Evolutionary conservation across 2,888 invertebrate genomes (phyloP).

Genomic region (Rhimphoctona megacephalus): DNA sequence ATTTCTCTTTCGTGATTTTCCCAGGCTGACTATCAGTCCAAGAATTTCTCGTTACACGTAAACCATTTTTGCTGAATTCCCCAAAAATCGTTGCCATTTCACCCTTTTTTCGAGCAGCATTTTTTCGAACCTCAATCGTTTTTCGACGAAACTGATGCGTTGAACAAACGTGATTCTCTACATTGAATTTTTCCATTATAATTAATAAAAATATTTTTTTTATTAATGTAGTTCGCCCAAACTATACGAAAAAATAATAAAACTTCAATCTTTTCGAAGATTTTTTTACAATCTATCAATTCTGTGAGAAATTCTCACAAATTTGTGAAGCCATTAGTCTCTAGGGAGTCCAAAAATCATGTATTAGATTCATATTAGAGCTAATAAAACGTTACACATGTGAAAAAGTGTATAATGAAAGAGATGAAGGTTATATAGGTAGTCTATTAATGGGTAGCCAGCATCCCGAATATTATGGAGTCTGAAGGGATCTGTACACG

Average conservation of each 20-base stretch:
- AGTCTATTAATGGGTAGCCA: constrained; percentile 76
- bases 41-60: no score
- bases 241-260: no score
- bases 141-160: no score
- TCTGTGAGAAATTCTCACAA: no score
- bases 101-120: not conserved
- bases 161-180: no score
- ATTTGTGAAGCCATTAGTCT: not conserved
- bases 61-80: not conserved
- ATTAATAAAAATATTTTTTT: no score
- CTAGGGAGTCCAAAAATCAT: constrained; percentile 16
- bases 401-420: constrained; percentile 39
- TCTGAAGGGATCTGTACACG: constrained; percentile 35
- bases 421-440: constrained; percentile 45
- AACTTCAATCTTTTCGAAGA: no score
- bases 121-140: not conserved
- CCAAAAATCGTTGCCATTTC: constrained; percentile 13
- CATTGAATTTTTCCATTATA: no score
- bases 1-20: constrained; percentile 19
- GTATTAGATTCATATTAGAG: constrained; percentile 55
- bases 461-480: constrained; percentile 53
- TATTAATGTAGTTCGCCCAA: no score
- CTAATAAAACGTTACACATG: constrained; percentile 39
- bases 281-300: no score
- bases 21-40: constrained; percentile 11